Percentiles rank a stretch among this genome's conserved stretches.
These are phyloP conservation scores for Chunga burmeisteri DNA, from an alignment of 2,113 vertebrate species.

Conservation along the genomic window DNA sequence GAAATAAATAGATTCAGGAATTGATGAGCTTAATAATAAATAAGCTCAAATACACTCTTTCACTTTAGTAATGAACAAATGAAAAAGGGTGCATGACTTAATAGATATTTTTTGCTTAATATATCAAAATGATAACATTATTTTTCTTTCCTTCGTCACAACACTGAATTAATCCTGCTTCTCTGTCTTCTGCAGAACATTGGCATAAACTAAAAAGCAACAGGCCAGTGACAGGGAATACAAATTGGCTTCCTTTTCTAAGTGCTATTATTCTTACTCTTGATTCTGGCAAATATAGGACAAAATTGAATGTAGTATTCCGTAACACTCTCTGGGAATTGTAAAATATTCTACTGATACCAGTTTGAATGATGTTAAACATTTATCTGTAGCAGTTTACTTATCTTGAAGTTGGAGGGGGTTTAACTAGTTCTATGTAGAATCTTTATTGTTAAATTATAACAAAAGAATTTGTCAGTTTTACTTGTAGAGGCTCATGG, in stretches of 20 bases:
- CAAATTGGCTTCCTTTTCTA: neutral
- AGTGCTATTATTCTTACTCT: neutral
- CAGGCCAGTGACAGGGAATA: neutral
- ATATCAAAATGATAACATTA: neutral
- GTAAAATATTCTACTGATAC: neutral
- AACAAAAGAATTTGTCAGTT: neutral
- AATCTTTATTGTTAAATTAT: neutral
- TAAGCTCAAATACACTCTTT: neutral
- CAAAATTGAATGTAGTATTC: neutral
- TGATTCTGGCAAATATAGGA: neutral
- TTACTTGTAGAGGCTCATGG: neutral
- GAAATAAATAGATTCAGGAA: neutral
- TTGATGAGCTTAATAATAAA: neutral
- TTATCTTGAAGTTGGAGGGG: neutral
- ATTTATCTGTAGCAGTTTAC: neutral
- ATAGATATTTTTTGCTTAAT: neutral
- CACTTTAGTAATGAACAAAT: neutral
- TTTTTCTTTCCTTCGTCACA: neutral
- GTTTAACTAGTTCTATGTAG: neutral
- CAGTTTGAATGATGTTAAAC: neutral
- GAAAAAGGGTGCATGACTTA: neutral
- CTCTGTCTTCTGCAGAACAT: neutral
- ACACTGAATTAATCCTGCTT: neutral
- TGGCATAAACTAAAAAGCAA: neutral
- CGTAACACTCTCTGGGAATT: neutral